These are phyloP conservation scores for Pristionchus mayeri DNA, from an alignment of 2,888 invertebrate species.

Conservation along the genomic window DNA sequence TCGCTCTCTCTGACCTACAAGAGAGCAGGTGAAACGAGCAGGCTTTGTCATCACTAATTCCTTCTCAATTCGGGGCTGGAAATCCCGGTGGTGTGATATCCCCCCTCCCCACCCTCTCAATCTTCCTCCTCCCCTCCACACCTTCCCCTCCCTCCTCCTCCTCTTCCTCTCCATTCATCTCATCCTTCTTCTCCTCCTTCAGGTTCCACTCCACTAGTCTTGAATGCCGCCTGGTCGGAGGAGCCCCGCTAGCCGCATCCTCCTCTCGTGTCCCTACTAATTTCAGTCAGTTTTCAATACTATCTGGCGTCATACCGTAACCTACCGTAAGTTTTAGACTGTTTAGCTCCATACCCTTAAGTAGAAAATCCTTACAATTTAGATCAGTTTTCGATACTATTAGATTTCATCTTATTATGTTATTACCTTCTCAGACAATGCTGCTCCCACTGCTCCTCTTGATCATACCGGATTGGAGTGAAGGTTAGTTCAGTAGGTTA, in stretches of 20 bases:
- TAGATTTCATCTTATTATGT: too few species aligned
- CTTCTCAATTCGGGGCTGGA: too few species aligned
- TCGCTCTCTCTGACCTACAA: too few species aligned
- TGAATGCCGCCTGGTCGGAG: neutral
- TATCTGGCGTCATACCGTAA: too few species aligned
- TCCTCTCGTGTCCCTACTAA: neutral
- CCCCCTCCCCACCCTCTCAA: neutral
- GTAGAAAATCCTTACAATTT: too few species aligned
- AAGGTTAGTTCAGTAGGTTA: neutral
- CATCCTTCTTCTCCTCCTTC: constrained; percentile 16
- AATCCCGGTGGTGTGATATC: neutral
- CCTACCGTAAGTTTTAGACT: too few species aligned
- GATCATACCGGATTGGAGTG: neutral
- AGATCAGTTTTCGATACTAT: too few species aligned
- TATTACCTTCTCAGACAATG: neutral
- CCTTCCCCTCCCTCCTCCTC: neutral
- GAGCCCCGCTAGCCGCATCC: neutral
- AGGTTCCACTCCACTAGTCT: constrained; percentile 28
- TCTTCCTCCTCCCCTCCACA: neutral
- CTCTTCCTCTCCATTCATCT: neutral
- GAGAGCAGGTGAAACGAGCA: too few species aligned
- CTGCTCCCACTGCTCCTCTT: neutral
- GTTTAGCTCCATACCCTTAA: too few species aligned
- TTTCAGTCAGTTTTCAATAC: neutral
- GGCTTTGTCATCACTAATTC: too few species aligned